These are phyloP conservation scores for Scotopteryx bipunctaria DNA, from an alignment of 2,888 invertebrate genomes.

Conservation along the genomic window DNA sequence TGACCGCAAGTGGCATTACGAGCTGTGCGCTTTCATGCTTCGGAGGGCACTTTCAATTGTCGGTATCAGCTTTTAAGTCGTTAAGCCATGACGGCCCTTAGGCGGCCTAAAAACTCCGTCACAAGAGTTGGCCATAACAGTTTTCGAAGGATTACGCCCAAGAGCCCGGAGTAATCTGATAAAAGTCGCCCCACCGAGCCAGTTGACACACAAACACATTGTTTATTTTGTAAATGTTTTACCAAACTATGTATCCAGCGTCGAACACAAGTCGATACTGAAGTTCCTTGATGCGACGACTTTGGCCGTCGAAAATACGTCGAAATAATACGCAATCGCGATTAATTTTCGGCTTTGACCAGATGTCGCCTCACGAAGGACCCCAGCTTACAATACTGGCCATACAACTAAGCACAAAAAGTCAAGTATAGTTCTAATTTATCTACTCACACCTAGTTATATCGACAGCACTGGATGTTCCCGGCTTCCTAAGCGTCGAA, in stretches of 20 bases:
- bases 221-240: neutral
- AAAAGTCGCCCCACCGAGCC: neutral
- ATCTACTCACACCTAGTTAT: neutral
- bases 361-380: neutral
- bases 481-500: neutral
- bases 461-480: neutral
- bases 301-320: neutral
- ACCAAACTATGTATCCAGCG: neutral
- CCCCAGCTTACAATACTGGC: neutral
- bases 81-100: too few relatives aligned
- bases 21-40: too few relatives aligned
- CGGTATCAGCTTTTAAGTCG: too few relatives aligned
- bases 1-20: too few relatives aligned
- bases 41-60: too few relatives aligned
- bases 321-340: neutral
- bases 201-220: neutral
- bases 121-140: too few relatives aligned
- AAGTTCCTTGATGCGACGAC: neutral
- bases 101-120: too few relatives aligned
- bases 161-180: too few relatives aligned
- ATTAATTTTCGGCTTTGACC: too few relatives aligned
- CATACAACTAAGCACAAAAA: neutral
- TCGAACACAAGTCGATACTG: neutral
- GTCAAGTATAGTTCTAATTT: neutral
- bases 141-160: too few relatives aligned